A percentile compares a stretch with the other conserved stretches of the same genome.
Evolutionary conservation across 2,888 invertebrate genomes (phyloP).

Genomic region (Macrophya alboannulata): DNA sequence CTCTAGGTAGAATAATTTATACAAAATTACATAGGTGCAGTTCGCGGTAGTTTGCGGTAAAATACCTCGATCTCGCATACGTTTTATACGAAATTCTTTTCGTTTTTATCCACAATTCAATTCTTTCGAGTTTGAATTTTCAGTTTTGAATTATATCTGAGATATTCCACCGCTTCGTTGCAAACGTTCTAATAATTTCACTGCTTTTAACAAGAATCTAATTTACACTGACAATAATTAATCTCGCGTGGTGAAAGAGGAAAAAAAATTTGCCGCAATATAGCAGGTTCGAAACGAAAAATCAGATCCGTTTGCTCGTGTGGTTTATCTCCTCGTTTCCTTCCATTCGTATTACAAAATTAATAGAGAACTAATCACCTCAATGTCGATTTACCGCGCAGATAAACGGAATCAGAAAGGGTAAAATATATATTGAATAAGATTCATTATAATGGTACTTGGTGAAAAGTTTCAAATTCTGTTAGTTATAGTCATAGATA

Average conservation of each 20-base stretch:
- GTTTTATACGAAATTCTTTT: conserved; percentile 18
- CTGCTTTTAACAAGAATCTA: neutral
- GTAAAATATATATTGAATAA: conserved; percentile 1
- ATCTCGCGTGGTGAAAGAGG: neutral
- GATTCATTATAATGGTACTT: neutral
- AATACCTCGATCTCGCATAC: neutral
- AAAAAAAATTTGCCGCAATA: neutral
- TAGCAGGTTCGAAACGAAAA: neutral
- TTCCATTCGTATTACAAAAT: neutral
- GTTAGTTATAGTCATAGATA: conserved; percentile 19
- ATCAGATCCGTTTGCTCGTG: neutral
- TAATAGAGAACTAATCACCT: neutral
- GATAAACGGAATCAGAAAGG: neutral
- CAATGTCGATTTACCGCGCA: neutral
- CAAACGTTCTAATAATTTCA: neutral
- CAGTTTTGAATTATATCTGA: neutral
- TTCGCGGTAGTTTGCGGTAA: neutral
- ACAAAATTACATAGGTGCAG: conserved; percentile 34
- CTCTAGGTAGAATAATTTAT: conserved; percentile 1
- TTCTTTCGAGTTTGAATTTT: conserved; percentile 17
- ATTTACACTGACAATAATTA: neutral
- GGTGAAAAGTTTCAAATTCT: neutral
- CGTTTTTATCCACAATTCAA: neutral
- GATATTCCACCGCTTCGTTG: neutral
- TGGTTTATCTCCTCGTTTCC: neutral